Conservation (phyloP, 1,140 invertebrate genomes). For the Drosophila repleta region DNA sequence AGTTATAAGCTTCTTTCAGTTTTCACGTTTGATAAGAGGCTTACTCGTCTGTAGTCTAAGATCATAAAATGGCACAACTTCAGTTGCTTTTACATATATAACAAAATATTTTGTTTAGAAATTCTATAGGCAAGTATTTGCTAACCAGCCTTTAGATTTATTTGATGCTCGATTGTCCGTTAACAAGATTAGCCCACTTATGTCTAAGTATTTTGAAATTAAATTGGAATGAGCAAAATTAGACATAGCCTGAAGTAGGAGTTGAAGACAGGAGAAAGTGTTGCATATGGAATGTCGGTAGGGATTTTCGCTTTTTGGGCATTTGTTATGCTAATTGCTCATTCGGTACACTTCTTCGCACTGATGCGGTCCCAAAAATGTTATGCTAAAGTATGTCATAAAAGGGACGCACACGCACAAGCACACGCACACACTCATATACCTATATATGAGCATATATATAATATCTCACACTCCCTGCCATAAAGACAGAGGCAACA, state of each 20-base stretch:
- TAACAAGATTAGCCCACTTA: no score
- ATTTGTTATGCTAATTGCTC: conserved; percentile 41
- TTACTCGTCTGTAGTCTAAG: no score
- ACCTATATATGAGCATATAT: not conserved
- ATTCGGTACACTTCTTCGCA: conserved; percentile 29
- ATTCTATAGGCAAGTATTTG: no score
- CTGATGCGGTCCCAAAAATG: conserved; percentile 37
- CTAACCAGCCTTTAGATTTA: no score
- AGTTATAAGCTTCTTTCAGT: no score
- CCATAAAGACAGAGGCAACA: conserved; percentile 59
- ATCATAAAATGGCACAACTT: no score
- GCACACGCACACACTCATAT: not conserved
- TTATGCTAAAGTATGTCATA: conserved; percentile 56
- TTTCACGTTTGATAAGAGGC: no score
- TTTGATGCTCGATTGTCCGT: no score
- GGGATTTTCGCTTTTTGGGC: not conserved
- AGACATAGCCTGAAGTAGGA: not conserved
- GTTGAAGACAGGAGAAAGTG: not conserved
- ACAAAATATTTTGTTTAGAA: no score
- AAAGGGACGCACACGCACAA: conserved; percentile 23
- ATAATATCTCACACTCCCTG: conserved; percentile 16
- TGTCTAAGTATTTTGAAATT: not conserved
- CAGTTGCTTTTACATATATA: no score
- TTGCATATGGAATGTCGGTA: not conserved
- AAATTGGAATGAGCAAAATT: conserved; percentile 1